Conservation (phyloP, 2,888 invertebrate species). For the Saturnia pavonia region DNA sequence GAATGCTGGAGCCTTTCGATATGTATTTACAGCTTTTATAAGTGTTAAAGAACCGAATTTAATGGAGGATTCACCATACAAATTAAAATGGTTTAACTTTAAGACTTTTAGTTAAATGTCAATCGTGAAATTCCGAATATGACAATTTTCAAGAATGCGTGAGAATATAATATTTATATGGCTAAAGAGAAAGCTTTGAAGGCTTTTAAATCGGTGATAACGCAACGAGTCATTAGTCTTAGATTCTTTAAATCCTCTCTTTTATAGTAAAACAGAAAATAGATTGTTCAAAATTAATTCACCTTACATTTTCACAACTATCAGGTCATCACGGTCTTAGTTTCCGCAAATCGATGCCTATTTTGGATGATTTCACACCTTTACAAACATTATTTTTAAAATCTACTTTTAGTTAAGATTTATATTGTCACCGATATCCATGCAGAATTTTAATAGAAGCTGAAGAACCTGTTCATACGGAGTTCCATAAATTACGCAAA, state of each 20-base stretch:
- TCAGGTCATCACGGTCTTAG: too few relatives aligned
- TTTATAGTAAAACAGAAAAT: too few relatives aligned
- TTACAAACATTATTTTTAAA: too few relatives aligned
- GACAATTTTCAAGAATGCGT: background rate
- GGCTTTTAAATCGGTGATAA: conserved; percentile 8
- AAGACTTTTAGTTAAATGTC: too few relatives aligned
- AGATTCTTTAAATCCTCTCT: background rate
- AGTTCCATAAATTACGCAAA: conserved; percentile 16
- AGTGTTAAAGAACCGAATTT: background rate
- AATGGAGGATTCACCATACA: too few relatives aligned
- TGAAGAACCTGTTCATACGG: background rate
- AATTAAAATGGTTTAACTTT: background rate
- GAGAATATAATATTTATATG: background rate
- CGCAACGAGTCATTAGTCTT: background rate
- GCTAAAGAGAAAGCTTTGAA: background rate
- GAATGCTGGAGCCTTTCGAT: background rate
- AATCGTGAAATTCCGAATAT: background rate
- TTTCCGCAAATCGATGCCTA: too few relatives aligned
- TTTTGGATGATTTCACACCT: too few relatives aligned
- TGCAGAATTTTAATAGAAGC: background rate
- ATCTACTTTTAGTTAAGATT: background rate
- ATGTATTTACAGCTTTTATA: background rate
- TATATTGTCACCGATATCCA: background rate
- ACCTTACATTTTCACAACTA: too few relatives aligned
- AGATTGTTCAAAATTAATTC: too few relatives aligned